These are phyloP conservation scores for Ormyrus rosae DNA, from an alignment of 2,888 invertebrate genomes.

Conservation along the genomic window DNA sequence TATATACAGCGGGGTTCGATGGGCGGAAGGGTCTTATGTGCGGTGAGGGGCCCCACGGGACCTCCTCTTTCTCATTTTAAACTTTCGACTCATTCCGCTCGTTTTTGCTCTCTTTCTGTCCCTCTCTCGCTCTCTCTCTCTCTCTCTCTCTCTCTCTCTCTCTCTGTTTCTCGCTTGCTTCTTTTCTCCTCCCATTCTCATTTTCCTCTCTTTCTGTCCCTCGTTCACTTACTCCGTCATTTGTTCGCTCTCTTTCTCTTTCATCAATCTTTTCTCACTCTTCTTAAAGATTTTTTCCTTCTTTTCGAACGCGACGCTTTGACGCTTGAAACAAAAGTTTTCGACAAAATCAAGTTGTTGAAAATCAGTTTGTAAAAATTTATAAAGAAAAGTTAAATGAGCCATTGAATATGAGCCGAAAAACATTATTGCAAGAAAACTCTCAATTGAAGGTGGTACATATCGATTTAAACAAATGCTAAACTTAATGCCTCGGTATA, in stretches of 20 bases:
- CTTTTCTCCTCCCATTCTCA: conserved; percentile 17
- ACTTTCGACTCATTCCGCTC: conserved; percentile 57
- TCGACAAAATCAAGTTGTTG: too few species aligned
- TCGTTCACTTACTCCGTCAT: conserved; percentile 18
- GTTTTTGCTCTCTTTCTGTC: conserved; percentile 53
- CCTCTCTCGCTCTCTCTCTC: not conserved
- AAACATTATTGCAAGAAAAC: too few species aligned
- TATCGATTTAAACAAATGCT: too few species aligned
- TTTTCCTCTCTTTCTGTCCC: conserved; percentile 3
- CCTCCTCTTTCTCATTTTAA: conserved; percentile 53
- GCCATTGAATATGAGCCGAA: too few species aligned
- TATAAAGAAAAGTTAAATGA: too few species aligned
- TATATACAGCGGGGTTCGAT: conserved; percentile 17
- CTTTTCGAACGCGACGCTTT: not conserved
- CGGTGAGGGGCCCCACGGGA: not conserved
- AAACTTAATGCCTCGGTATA: too few species aligned
- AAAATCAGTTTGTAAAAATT: too few species aligned
- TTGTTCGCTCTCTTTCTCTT: conserved; percentile 27
- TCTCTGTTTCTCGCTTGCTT: conserved; percentile 18
- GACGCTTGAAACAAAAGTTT: too few species aligned
- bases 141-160: conserved; percentile 7
- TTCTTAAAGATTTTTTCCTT: not conserved
- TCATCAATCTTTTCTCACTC: conserved; percentile 48
- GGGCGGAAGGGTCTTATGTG: conserved; percentile 46
- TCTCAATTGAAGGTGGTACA: too few species aligned